A percentile compares a stretch with the other conserved stretches of the same genome.
These are phyloP conservation scores for Pipistrellus nathusii DNA, from an alignment of 2,797 vertebrate species.

Conservation along the genomic window DNA sequence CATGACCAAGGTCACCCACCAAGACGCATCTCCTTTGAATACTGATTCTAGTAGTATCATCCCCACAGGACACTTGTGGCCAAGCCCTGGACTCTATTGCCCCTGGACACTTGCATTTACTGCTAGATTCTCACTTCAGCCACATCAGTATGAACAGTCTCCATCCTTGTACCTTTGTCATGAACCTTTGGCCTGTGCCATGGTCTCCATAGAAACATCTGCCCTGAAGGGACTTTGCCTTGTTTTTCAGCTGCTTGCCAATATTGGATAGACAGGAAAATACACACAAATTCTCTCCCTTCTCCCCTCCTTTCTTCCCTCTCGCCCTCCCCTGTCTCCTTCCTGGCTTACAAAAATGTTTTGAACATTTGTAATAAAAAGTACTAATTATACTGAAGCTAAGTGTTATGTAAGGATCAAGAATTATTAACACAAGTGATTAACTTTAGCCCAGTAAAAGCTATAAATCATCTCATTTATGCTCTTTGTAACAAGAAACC, in stretches of 20 bases:
- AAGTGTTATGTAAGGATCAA: constrained; percentile 70
- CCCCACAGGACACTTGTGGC: not conserved
- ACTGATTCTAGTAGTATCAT: not conserved
- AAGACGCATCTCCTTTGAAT: not conserved
- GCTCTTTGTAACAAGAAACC: constrained; percentile 69
- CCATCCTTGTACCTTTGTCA: not conserved
- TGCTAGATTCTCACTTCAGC: not conserved
- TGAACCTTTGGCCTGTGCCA: not conserved
- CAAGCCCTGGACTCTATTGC: not conserved
- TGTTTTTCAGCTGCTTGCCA: not conserved
- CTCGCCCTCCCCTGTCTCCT: not conserved
- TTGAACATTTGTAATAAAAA: constrained; percentile 33
- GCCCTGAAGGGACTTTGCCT: not conserved
- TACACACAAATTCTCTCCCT: too few relatives aligned
- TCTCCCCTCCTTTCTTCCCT: too few relatives aligned
- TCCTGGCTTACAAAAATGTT: constrained; percentile 22
- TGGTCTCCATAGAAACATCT: not conserved
- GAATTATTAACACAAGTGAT: constrained; percentile 68
- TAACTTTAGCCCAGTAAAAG: constrained; percentile 70
- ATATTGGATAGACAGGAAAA: not conserved
- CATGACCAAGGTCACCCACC: not conserved
- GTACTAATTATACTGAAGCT: constrained; percentile 42
- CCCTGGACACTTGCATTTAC: not conserved
- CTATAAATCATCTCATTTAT: constrained; percentile 66
- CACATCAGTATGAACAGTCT: not conserved